Evolutionary conservation across 2,113 vertebrate species (phyloP).

Genomic region (Oryzias woworae): DNA sequence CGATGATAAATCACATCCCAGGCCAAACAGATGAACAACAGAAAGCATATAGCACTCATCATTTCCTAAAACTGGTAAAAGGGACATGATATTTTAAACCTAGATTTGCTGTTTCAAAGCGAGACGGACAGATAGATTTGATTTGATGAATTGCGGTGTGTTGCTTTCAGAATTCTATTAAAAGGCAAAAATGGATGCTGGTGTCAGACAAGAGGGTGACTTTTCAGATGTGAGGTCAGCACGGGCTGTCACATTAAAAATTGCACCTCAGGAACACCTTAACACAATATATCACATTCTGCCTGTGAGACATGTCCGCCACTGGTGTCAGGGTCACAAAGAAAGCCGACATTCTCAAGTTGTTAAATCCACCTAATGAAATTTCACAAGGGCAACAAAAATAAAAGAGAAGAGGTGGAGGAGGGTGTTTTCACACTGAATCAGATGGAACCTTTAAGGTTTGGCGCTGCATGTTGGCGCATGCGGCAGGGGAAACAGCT

Average conservation of each 20-base stretch:
- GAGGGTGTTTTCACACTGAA: constrained; percentile 62
- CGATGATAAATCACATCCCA: constrained; percentile 19
- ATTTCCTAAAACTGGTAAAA: background rate
- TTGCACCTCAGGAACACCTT: constrained; percentile 53
- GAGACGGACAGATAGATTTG: background rate
- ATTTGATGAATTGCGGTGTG: background rate
- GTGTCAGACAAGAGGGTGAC: constrained; percentile 30
- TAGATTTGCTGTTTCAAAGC: background rate
- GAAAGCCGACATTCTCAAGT: constrained; percentile 70
- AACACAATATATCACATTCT: constrained; percentile 67
- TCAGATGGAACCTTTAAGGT: constrained; percentile 56
- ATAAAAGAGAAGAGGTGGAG: constrained; percentile 49
- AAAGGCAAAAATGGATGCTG: constrained; percentile 31
- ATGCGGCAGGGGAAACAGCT: constrained; percentile 36
- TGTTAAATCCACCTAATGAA: constrained; percentile 75
- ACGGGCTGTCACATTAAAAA: constrained; percentile 67
- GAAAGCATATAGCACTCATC: background rate
- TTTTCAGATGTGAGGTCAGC: constrained; percentile 56
- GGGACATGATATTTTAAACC: background rate
- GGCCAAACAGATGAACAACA: constrained; percentile 10
- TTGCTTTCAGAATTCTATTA: constrained; percentile 52
- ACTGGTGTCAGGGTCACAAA: constrained; percentile 69
- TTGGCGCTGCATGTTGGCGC: constrained; percentile 33
- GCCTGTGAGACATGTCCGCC: constrained; percentile 49
- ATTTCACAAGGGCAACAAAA: constrained; percentile 71